These are phyloP conservation scores for Drosophila longiperda DNA, from an alignment of 2,888 invertebrate genomes.

Conservation along the genomic window DNA sequence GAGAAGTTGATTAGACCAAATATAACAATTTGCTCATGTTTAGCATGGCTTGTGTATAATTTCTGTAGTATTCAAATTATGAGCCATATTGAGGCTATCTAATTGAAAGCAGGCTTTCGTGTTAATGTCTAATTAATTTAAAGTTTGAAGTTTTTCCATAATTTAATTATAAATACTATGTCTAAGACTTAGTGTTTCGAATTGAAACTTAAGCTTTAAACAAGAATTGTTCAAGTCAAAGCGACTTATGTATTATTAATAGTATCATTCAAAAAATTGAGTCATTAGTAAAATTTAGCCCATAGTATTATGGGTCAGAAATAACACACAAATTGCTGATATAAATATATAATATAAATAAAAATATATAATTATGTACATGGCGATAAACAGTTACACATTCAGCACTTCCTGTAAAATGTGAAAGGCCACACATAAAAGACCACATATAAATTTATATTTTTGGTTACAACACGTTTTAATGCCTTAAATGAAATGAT, in stretches of 20 bases:
- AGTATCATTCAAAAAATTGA: too few relatives aligned
- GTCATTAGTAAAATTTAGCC: too few relatives aligned
- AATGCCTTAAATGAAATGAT: conserved; percentile 28
- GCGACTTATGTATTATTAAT: too few relatives aligned
- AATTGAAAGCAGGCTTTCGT: neutral
- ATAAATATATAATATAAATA: neutral
- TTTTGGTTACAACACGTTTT: conserved; percentile 10
- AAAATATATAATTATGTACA: neutral
- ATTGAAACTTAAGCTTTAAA: neutral
- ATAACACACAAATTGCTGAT: conserved; percentile 8
- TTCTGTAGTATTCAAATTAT: neutral
- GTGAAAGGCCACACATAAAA: neutral
- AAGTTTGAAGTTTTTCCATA: neutral
- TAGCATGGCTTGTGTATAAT: neutral
- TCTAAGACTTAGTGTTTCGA: neutral
- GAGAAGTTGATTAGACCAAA: neutral
- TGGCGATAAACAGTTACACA: neutral
- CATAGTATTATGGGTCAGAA: conserved; percentile 1
- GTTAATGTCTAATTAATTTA: neutral
- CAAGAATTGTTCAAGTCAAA: neutral
- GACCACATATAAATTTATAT: neutral
- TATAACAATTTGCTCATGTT: neutral
- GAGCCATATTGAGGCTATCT: neutral
- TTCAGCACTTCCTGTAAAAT: conserved; percentile 6
- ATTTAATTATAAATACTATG: neutral